Percentiles rank a stretch among this genome's conserved stretches.
phyloP scores from a whole-genome alignment of 2,113 vertebrate genomes.

The Regulus satrapa region DNA sequence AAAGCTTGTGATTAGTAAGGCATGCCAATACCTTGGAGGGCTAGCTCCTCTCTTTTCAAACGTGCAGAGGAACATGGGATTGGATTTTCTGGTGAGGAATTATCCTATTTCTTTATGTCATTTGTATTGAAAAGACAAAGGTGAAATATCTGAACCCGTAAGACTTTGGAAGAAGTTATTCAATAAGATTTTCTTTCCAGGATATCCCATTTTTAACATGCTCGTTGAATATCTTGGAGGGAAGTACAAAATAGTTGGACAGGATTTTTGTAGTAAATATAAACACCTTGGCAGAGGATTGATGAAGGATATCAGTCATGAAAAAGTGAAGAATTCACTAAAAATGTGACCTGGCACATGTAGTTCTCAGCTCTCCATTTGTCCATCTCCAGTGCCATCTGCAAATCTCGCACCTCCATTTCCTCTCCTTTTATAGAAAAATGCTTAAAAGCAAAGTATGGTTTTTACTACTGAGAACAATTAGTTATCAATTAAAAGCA shows the following conservation, averaged over 20 bases:
- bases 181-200: not conserved
- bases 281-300: not conserved
- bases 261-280: not conserved
- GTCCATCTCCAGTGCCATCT: not conserved
- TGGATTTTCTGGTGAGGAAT: not conserved
- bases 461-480: not conserved
- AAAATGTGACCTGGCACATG: not conserved
- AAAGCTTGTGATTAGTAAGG: conserved; percentile 9
- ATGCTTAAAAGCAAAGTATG: not conserved
- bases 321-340: not conserved
- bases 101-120: not conserved
- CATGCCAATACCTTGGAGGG: not conserved
- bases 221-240: not conserved
- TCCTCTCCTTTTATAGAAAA: not conserved
- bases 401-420: not conserved
- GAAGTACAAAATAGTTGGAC: not conserved
- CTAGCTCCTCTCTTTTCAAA: not conserved
- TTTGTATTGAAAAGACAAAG: not conserved
- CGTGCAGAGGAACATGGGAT: not conserved
- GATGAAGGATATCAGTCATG: too few relatives aligned
- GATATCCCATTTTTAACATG: not conserved
- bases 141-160: not conserved
- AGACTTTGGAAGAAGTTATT: not conserved
- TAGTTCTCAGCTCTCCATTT: not conserved
- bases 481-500: not conserved